Evolutionary conservation across 2,888 invertebrate species (phyloP), one percentile per base, ranked within the genome.

Genomic region (Hylaea fasciaria): DNA sequence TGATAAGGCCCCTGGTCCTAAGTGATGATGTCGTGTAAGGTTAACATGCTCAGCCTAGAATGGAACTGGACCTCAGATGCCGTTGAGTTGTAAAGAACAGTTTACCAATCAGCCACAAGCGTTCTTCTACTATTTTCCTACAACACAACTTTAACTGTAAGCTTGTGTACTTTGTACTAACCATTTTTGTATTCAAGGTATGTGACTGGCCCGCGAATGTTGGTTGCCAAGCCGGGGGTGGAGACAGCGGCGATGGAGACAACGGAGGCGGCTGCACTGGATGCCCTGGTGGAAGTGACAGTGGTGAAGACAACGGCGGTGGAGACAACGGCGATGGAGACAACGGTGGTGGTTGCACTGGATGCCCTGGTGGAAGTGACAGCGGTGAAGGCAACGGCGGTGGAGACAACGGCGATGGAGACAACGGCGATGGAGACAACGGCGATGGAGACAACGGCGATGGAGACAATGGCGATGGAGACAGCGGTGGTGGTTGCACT

Each of bases 151-250:
- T n/a, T n/a, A n/a, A n/a, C n/a, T n/a, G n/a, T n/a, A n/a, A n/a
- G n/a, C n/a, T n/a, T n/a, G n/a, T n/a, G n/a, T n/a, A n/a, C n/a
- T n/a, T n/a, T n/a, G n/a, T n/a, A n/a, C n/a, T n/a, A n/a, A n/a
- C n/a, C n/a, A n/a, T n/a, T n/a, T n/a, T n/a, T n/a, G n/a, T n/a
- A 11, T 57, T 58, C 14, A 52, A 72, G 77, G 68, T 68, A 0
- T 81, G 81, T 22, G 80, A 81, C 47, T 77, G 76, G 74, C 77
- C 78, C 0, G 29, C 41, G 2, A 71, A 72, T 16, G 77, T 68
- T 12, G 72, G 68, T 17, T 77, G 78, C 41, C 54, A 37, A 8
- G 22, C 13, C 2, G 51, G 45, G 16, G 49, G 59, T 14, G 53
- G 43, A 7, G 56, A 13, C 16, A 40, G 17, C 16, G 43, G 11